These are phyloP conservation scores for Entomobrya proxima DNA, from an alignment of 2,888 invertebrate species.

Conservation along the genomic window DNA sequence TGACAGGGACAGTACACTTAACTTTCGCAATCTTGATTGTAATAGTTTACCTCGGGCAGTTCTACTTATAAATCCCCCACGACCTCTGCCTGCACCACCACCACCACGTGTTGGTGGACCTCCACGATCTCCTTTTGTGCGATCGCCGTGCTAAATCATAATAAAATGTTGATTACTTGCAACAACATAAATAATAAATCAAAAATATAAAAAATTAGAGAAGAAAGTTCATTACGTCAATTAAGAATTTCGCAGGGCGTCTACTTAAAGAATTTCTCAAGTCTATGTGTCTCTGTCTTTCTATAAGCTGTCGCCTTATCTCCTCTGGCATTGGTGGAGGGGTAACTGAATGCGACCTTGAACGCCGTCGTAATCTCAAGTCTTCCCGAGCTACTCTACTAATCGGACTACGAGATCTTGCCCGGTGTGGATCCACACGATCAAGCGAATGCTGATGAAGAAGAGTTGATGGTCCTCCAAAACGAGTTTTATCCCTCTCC, in stretches of 20 bases:
- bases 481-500: slow-evolving; percentile 30
- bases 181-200: neutral
- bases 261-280: slow-evolving; percentile 67
- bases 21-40: neutral
- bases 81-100: slow-evolving; percentile 35
- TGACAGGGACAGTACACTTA: neutral
- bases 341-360: slow-evolving; percentile 65
- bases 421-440: slow-evolving; percentile 7
- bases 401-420: slow-evolving; percentile 62
- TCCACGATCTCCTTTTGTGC: slow-evolving; percentile 39
- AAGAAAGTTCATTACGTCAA: slow-evolving; percentile 17
- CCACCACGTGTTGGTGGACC: slow-evolving; percentile 27
- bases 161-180: neutral
- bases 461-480: slow-evolving; percentile 10
- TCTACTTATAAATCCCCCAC: slow-evolving; percentile 61
- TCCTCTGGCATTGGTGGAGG: slow-evolving; percentile 72
- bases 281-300: slow-evolving; percentile 63
- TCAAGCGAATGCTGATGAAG: slow-evolving; percentile 35
- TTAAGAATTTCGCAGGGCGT: slow-evolving; percentile 62
- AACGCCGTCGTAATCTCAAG: slow-evolving; percentile 48
- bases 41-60: slow-evolving; percentile 62
- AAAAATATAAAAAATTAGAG: neutral
- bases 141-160: slow-evolving; percentile 38
- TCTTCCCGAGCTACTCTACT: slow-evolving; percentile 57
- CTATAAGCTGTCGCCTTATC: slow-evolving; percentile 62